A percentile compares a stretch with the other conserved stretches of the same genome.
These are phyloP conservation scores for Silurus asotus DNA, from an alignment of 2,113 vertebrate species.

Conservation along the genomic window DNA sequence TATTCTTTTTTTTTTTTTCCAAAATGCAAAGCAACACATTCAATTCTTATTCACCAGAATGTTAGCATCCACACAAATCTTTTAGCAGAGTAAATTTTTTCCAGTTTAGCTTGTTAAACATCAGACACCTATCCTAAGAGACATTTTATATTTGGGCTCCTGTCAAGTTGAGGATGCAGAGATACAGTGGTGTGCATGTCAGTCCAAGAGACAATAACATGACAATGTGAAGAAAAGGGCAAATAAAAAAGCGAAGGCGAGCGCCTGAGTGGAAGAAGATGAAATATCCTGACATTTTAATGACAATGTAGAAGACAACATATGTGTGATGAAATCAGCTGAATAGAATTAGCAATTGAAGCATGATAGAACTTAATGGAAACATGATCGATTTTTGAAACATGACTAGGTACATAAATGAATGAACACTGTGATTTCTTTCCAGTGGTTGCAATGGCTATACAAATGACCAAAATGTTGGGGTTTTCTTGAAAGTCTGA, in stretches of 20 bases:
- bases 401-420: not conserved
- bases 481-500: not conserved
- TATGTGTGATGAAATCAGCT: not conserved
- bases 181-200: not conserved
- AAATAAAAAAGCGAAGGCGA: not conserved
- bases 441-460: not conserved
- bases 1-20: not conserved
- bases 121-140: no score
- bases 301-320: not conserved
- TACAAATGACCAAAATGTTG: not conserved
- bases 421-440: not conserved
- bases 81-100: not conserved
- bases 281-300: not conserved
- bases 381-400: not conserved
- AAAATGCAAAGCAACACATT: not conserved
- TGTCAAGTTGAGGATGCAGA: not conserved
- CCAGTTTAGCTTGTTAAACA: not conserved
- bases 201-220: not conserved
- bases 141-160: not conserved
- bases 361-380: not conserved
- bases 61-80: not conserved
- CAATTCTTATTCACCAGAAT: not conserved
- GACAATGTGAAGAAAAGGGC: not conserved
- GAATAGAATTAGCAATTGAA: not conserved
- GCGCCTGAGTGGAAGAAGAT: not conserved